phyloP scores from a whole-genome alignment of 2,797 vertebrate species.

The Sebastes nivosus region DNA sequence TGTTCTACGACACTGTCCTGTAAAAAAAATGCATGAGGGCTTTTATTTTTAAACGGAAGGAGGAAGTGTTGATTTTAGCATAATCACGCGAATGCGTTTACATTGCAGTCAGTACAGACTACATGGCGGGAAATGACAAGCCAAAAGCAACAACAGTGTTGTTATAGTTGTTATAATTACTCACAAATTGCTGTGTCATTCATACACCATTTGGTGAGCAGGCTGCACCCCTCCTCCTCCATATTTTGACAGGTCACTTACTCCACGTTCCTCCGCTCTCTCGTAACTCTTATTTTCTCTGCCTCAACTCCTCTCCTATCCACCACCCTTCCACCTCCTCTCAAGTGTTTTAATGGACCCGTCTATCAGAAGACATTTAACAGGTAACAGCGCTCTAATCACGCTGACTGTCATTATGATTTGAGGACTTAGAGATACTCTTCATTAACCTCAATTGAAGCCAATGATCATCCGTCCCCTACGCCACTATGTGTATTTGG shows the following conservation, averaged over 20 bases:
- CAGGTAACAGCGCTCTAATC: conserved; percentile 8
- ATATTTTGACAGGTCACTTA: background rate
- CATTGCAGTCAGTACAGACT: background rate
- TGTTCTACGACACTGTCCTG: too few species aligned
- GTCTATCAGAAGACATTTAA: background rate
- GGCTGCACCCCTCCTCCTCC: too few species aligned
- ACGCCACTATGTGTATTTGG: conserved; percentile 16
- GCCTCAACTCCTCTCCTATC: background rate
- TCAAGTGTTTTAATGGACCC: background rate
- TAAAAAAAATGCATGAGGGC: too few species aligned
- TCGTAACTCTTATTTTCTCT: background rate
- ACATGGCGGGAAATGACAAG: too few species aligned
- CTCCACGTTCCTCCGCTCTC: background rate
- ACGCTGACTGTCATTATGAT: conserved; percentile 4
- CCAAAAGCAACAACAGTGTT: too few species aligned
- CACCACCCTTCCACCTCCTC: background rate
- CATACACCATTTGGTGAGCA: too few species aligned
- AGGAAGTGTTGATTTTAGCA: background rate
- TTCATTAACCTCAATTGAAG: conserved; percentile 62
- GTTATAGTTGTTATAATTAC: background rate
- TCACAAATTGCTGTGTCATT: too few species aligned
- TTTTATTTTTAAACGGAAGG: too few species aligned
- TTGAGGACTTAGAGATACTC: conserved; percentile 6
- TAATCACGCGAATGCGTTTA: background rate
- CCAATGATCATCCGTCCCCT: conserved; percentile 22